These are phyloP conservation scores for Colossoma macropomum DNA, from an alignment of 2,113 vertebrate genomes.

Conservation along the genomic window DNA sequence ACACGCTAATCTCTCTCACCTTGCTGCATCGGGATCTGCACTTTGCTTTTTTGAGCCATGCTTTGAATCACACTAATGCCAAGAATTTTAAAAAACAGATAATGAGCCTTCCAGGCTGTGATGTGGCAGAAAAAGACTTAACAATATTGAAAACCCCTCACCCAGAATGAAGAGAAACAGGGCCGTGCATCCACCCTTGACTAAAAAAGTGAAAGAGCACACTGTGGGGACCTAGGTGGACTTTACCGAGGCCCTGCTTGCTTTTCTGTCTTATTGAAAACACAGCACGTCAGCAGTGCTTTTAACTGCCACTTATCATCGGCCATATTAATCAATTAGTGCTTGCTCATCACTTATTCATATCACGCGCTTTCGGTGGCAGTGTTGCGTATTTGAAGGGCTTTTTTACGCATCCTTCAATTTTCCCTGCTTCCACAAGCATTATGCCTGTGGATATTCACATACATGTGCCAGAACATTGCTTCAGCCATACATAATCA, in stretches of 20 bases:
- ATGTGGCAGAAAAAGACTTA: constrained; percentile 71
- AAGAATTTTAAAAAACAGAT: constrained; percentile 73
- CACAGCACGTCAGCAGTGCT: background rate
- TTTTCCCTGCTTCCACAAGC: background rate
- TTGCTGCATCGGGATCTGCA: constrained; percentile 42
- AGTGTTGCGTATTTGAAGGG: background rate
- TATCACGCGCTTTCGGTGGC: background rate
- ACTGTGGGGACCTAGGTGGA: constrained; percentile 18
- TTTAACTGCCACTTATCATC: constrained; percentile 18
- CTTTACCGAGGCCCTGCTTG: background rate
- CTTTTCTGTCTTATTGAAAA: background rate
- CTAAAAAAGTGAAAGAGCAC: background rate
- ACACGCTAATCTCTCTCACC: constrained; percentile 52
- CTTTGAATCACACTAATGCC: constrained; percentile 66
- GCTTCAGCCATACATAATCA: background rate
- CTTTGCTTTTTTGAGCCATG: constrained; percentile 56
- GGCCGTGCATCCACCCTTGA: background rate
- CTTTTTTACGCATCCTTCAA: background rate
- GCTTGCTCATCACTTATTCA: background rate
- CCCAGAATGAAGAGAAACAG: constrained; percentile 39
- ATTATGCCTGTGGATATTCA: background rate
- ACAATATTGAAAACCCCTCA: constrained; percentile 50
- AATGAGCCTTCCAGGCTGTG: constrained; percentile 69
- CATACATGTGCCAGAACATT: background rate
- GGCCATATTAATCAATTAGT: background rate